A percentile compares a stretch with the other conserved stretches of the same genome.
phyloP scores from a whole-genome alignment of 2,113 vertebrate species.

The Rhinoptilus africanus region DNA sequence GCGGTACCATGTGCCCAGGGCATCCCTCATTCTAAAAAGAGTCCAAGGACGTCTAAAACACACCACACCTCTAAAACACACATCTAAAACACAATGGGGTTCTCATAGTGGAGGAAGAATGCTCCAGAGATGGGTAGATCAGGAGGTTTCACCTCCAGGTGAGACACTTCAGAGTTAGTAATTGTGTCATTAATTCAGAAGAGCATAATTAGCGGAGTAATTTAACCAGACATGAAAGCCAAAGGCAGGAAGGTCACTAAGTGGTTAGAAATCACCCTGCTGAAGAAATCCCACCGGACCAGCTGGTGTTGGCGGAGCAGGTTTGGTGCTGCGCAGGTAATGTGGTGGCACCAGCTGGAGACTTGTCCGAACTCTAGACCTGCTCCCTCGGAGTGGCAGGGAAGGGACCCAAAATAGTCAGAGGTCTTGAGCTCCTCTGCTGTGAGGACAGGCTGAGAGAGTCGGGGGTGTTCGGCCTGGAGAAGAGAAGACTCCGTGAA shows the following conservation, averaged over 20 bases:
- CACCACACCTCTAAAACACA: neutral
- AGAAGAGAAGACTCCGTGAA: neutral
- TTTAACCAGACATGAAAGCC: neutral
- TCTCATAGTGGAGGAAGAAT: neutral
- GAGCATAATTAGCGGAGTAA: neutral
- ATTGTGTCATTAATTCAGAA: neutral
- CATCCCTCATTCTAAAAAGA: neutral
- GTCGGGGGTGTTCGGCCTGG: neutral
- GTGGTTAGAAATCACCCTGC: neutral
- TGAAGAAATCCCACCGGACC: neutral
- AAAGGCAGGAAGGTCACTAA: neutral
- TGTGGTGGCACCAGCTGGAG: neutral
- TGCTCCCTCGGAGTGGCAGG: fast-evolving
- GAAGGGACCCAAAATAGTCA: neutral
- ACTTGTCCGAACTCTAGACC: neutral
- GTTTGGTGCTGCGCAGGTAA: neutral
- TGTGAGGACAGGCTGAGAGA: neutral
- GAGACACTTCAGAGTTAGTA: neutral
- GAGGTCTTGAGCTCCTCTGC: neutral
- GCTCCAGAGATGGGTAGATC: neutral
- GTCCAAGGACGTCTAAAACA: neutral
- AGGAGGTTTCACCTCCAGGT: neutral
- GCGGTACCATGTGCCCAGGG: neutral
- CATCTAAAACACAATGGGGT: no score
- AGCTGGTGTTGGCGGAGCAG: neutral